Conservation (phyloP, 2,113 vertebrate species). For the Ciconia maguari region DNA sequence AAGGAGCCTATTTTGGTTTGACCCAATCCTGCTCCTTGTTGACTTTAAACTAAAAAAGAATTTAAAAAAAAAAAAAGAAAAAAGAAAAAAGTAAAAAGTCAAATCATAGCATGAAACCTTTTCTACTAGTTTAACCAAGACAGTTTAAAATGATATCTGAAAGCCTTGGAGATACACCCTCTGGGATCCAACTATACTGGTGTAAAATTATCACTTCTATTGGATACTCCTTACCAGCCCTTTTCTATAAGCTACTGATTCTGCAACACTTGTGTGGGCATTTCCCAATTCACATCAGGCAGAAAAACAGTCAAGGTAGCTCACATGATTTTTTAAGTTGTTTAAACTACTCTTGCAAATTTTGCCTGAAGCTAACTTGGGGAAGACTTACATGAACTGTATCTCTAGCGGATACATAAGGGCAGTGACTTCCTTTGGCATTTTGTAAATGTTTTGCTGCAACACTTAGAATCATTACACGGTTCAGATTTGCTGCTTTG, state of each 20-base stretch:
- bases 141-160: not conserved
- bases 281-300: not conserved
- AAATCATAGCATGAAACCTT: not conserved
- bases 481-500: not conserved
- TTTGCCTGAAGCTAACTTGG: not conserved
- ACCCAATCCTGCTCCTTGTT: not conserved
- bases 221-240: not conserved
- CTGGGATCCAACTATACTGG: not conserved
- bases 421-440: slow-evolving; percentile 11
- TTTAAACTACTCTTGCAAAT: not conserved
- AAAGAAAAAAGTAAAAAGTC: not conserved
- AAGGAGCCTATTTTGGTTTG: not conserved
- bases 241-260: not conserved
- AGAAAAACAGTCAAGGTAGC: not conserved
- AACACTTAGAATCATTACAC: not conserved
- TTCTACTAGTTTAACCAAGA: not conserved
- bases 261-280: not conserved
- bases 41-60: not conserved
- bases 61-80: too few species aligned
- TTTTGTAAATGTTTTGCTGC: not conserved
- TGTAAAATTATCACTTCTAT: not conserved
- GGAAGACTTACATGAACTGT: not conserved
- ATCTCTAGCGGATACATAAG: not conserved
- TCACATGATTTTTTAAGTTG: not conserved
- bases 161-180: not conserved